Percentiles rank a stretch among this genome's conserved stretches.
phyloP scores from a whole-genome alignment of 1,140 invertebrate species.

The Drosophila sp. region DNA sequence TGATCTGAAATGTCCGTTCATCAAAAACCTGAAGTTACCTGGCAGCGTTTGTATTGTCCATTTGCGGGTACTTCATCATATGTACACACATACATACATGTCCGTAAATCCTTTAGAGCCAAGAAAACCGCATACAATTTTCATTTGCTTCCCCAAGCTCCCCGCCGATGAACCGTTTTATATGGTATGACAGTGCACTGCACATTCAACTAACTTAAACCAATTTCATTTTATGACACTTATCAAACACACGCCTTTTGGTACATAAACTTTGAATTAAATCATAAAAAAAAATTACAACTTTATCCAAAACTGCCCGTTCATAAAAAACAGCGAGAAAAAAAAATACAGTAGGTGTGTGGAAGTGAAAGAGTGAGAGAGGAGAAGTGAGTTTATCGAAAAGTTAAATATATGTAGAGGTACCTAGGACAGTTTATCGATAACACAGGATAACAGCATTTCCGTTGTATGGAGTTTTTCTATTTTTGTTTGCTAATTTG shows the following conservation, averaged over 20 bases:
- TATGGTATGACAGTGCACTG: neutral
- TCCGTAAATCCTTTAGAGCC: neutral
- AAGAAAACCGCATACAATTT: conserved; percentile 13
- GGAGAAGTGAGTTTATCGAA: no score
- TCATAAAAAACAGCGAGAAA: neutral
- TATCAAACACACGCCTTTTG: conserved; percentile 55
- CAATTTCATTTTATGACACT: conserved; percentile 53
- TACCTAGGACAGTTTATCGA: no score
- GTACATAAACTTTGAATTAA: conserved; percentile 46
- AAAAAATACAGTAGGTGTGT: neutral
- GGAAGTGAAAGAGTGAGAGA: no score
- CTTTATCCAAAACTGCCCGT: conserved; percentile 3
- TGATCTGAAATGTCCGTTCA: no score
- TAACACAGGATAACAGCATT: no score
- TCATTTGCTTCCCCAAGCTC: conserved; percentile 19
- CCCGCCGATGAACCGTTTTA: conserved; percentile 14
- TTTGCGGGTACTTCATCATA: no score
- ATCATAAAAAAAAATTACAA: conserved; percentile 15
- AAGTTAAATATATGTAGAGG: no score
- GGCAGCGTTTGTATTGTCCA: no score
- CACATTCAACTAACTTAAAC: conserved; percentile 33
- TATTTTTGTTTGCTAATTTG: no score
- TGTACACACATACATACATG: neutral
- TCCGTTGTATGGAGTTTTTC: no score
- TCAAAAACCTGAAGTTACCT: no score